Percentiles rank a stretch among this genome's conserved stretches.
phyloP scores from a whole-genome alignment of 2,113 vertebrate species.

The Nansenia antarctica region DNA sequence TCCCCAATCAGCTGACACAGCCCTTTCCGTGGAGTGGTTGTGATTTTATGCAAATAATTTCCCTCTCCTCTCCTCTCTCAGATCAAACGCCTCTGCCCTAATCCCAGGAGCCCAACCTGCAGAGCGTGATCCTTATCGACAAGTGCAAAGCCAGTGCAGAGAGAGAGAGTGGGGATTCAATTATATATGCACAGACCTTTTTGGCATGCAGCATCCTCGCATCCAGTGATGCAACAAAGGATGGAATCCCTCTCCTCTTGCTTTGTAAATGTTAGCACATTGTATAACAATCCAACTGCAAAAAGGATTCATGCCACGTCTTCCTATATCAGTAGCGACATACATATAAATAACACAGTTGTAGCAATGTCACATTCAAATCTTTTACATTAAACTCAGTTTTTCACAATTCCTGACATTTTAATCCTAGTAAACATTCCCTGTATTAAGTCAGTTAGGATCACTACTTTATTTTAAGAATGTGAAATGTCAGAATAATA shows the following conservation, averaged over 20 bases:
- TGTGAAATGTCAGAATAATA: too few species aligned
- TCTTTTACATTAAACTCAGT: too few species aligned
- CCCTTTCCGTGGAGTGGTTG: constrained; percentile 52
- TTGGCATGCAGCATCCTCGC: constrained; percentile 44
- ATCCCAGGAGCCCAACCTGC: constrained; percentile 63
- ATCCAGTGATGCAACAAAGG: constrained; percentile 49
- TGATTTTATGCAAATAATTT: constrained; percentile 55
- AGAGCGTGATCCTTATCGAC: constrained; percentile 72
- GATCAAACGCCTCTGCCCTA: constrained; percentile 68
- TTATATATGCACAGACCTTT: constrained; percentile 65
- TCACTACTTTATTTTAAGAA: too few species aligned
- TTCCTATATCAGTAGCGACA: constrained; percentile 21
- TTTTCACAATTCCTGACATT: too few species aligned
- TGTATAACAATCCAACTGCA: constrained; percentile 19
- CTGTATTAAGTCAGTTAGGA: too few species aligned
- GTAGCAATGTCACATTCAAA: constrained; percentile 36
- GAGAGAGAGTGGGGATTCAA: constrained; percentile 45
- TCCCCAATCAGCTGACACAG: constrained; percentile 63
- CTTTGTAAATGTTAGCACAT: constrained; percentile 50
- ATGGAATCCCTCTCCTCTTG: constrained; percentile 37
- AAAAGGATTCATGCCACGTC: constrained; percentile 34
- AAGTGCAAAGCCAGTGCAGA: constrained; percentile 40
- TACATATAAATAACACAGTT: constrained; percentile 40
- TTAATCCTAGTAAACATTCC: too few species aligned
- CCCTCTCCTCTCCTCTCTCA: constrained; percentile 11